Evolutionary conservation across 2,797 vertebrate species (phyloP).

Genomic region (Myiothlypis coronata): DNA sequence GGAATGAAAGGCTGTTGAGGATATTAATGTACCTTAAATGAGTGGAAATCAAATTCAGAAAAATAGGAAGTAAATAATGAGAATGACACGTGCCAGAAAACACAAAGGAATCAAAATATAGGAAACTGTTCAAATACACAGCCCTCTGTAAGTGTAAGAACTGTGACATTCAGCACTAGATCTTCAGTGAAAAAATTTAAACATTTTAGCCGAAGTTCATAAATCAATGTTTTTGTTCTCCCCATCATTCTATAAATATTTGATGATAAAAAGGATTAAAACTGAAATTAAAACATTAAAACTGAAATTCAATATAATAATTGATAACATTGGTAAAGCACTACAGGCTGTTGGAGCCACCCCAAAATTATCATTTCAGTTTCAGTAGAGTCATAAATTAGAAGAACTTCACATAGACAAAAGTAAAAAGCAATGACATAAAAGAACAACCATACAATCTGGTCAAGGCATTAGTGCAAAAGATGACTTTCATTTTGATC

Average conservation of each 20-base stretch:
- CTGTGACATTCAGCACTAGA: not conserved
- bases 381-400: not conserved
- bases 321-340: not conserved
- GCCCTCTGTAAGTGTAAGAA: not conserved
- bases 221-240: not conserved
- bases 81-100: not conserved
- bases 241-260: not conserved
- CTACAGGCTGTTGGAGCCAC: not conserved
- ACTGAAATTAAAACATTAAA: not conserved
- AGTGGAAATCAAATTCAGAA: constrained; percentile 28
- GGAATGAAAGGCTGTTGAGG: not conserved
- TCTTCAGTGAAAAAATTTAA: not conserved
- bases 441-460: not conserved
- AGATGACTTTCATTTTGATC: not conserved
- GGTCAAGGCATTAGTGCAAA: not conserved
- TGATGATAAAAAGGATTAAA: not conserved
- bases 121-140: constrained; percentile 8
- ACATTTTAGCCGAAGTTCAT: not conserved
- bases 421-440: not conserved
- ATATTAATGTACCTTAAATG: not conserved
- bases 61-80: constrained; percentile 44
- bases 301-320: not conserved
- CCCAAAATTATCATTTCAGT: not conserved
- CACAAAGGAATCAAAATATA: not conserved
- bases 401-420: not conserved